These are phyloP conservation scores for Lacanobia wlatinum DNA, from an alignment of 2,888 invertebrate genomes.

Conservation along the genomic window DNA sequence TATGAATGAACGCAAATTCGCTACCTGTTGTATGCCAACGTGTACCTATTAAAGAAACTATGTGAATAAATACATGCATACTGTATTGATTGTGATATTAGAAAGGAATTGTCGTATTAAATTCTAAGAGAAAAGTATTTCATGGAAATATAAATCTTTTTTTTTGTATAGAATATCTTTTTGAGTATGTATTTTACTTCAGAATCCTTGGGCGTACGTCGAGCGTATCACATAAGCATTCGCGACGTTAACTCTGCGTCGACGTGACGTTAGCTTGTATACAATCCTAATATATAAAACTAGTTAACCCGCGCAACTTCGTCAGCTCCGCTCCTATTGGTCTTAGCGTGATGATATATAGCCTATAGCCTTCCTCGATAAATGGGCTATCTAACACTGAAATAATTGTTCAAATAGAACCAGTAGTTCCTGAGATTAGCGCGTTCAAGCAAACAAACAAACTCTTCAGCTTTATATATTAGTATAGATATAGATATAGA, in stretches of 20 bases:
- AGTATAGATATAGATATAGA: too few relatives aligned
- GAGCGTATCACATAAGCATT: neutral
- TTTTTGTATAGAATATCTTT: slow-evolving; percentile 23
- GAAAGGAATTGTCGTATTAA: slow-evolving; percentile 26
- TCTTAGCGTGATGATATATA: too few relatives aligned
- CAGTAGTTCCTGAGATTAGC: too few relatives aligned
- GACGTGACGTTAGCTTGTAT: neutral
- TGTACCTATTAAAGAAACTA: neutral
- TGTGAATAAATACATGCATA: neutral
- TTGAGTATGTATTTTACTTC: slow-evolving; percentile 20
- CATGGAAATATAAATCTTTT: slow-evolving; percentile 39
- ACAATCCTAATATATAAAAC: too few relatives aligned
- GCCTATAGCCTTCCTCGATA: too few relatives aligned
- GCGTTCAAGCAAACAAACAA: too few relatives aligned
- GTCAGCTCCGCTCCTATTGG: too few relatives aligned
- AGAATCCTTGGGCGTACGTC: neutral
- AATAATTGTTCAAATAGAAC: too few relatives aligned
- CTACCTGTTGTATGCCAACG: neutral
- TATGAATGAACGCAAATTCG: neutral
- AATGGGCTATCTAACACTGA: too few relatives aligned
- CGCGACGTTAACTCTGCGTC: neutral
- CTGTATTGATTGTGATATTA: slow-evolving; percentile 57
- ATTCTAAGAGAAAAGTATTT: slow-evolving; percentile 32
- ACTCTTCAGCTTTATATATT: too few relatives aligned
- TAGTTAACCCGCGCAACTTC: too few relatives aligned